Base-by-base conservation (phyloP, 2,888 invertebrate species). In the Gymnocheta viridis region DNA sequence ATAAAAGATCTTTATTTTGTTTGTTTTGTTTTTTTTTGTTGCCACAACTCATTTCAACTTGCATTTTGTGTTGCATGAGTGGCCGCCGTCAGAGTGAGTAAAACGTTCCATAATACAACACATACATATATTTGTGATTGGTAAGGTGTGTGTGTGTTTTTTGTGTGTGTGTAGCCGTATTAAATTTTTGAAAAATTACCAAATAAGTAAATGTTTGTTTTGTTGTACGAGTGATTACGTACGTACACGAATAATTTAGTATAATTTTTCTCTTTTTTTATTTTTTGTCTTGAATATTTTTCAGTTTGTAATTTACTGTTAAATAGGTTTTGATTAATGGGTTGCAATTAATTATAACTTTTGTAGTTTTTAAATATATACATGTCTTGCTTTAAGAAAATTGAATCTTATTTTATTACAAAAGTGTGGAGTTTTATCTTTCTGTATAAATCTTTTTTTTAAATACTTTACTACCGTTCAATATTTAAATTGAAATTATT, bases 251-350 rank as follows among this genome's bases (percentile, higher is more conserved):
- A 12, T 32, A 69, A 38, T 54, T 51, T 14, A 35, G 32, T 49
- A 67, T 22, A 49, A 38, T 14, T 38, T 38, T 47, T 14, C 32
- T 51, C n/a, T 56, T 10, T 51, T 14, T 41, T 17, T 64, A 17
- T 38, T 51, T 12, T 2, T 22, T 24, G 22, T 32, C 4, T 44
- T 4, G 17, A 19, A 7, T 32, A 41, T 64, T 56, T 76, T 44
- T 58, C 17, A 58, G 17, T 67, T 67, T 69, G 58, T 77, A 80
- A 80, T 83, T 70, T 49, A 76, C 72, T 76, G 44, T 76, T 80
- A 83, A 83, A 80, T 73, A 69, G 54, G 29, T 44, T 77, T 67
- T 84, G 84, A 84, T 84, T 81, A 84, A 84, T 84, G 80, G 32
- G 29, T 24, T 51, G 62, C 80, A 67, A 81, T 84, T 84, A 73